Conservation (phyloP, 1,140 invertebrate genomes). For the Psilanteris sp. region DNA sequence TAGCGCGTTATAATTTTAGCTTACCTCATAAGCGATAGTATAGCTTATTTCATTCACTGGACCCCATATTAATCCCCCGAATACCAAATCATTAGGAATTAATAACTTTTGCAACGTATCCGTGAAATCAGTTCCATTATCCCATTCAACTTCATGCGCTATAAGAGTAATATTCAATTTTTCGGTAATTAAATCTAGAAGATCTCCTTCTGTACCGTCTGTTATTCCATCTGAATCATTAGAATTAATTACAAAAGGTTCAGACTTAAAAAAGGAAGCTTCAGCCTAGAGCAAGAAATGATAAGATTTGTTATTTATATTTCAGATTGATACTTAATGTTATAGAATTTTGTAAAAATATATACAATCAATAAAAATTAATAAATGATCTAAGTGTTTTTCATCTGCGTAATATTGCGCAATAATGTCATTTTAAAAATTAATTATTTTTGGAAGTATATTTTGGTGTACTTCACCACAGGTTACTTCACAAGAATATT, state of each 20-base stretch:
- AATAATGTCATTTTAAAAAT: too few relatives aligned
- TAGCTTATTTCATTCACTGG: constrained; percentile 50
- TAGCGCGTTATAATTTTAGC: too few relatives aligned
- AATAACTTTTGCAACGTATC: constrained; percentile 4
- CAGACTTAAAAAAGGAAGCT: constrained; percentile 59
- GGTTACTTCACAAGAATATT: too few relatives aligned
- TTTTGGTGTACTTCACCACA: too few relatives aligned
- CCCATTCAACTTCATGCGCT: constrained; percentile 34
- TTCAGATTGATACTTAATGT: too few relatives aligned
- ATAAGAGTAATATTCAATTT: constrained; percentile 48
- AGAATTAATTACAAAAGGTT: constrained; percentile 59
- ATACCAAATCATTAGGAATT: constrained; percentile 64
- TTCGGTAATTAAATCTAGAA: constrained; percentile 54
- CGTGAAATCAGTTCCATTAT: constrained; percentile 4
- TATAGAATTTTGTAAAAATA: too few relatives aligned
- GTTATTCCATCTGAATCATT: constrained; percentile 4
- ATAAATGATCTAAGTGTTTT: too few relatives aligned
- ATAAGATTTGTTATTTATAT: too few relatives aligned
- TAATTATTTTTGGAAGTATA: too few relatives aligned
- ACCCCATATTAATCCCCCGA: constrained; percentile 68
- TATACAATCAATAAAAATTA: too few relatives aligned
- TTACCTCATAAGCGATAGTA: constrained; percentile 68
- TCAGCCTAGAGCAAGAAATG: too few relatives aligned
- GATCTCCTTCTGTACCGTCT: constrained; percentile 58
- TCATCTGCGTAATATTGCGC: too few relatives aligned